phyloP scores from a whole-genome alignment of 2,888 invertebrate genomes.

The Drosophila formosana region DNA sequence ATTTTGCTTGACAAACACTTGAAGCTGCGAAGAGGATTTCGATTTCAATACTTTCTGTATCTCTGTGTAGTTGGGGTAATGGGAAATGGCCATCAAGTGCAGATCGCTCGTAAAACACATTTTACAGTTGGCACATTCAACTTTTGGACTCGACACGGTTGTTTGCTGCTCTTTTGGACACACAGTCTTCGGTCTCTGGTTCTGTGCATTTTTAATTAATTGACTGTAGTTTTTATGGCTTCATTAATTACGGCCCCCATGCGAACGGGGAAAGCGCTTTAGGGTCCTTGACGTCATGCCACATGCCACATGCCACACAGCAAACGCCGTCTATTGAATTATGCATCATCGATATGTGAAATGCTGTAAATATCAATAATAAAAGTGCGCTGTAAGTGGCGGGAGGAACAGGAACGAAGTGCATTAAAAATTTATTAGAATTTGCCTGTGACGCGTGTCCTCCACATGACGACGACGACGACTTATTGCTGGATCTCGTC shows the following conservation, averaged over 20 bases:
- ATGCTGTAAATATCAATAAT: constrained; percentile 80
- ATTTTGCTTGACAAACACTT: constrained; percentile 78
- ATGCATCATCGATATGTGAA: constrained; percentile 72
- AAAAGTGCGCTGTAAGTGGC: constrained; percentile 71
- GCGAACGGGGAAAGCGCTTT: constrained; percentile 23
- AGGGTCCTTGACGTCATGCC: constrained; percentile 76
- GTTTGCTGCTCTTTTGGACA: constrained; percentile 24
- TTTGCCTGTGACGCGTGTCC: constrained; percentile 77
- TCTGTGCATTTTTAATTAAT: constrained; percentile 83
- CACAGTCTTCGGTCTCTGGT: constrained; percentile 4
- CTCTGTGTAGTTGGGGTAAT: constrained; percentile 40
- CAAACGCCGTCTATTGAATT: constrained; percentile 61
- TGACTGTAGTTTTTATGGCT: constrained; percentile 83
- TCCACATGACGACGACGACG: constrained; percentile 32
- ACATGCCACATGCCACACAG: constrained; percentile 56
- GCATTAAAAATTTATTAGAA: constrained; percentile 83
- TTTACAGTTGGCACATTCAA: constrained; percentile 76
- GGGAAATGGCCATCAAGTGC: constrained; percentile 77
- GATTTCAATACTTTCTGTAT: constrained; percentile 47
- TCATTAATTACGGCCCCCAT: constrained; percentile 78
- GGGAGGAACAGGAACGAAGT: constrained; percentile 48
- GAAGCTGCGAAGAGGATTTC: constrained; percentile 28
- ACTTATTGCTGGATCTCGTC: constrained; percentile 54
- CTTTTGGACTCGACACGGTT: constrained; percentile 39
- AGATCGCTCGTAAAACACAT: constrained; percentile 78